Conservation (phyloP, 2,888 invertebrate species). For the Eutolmus rufibarbis region DNA sequence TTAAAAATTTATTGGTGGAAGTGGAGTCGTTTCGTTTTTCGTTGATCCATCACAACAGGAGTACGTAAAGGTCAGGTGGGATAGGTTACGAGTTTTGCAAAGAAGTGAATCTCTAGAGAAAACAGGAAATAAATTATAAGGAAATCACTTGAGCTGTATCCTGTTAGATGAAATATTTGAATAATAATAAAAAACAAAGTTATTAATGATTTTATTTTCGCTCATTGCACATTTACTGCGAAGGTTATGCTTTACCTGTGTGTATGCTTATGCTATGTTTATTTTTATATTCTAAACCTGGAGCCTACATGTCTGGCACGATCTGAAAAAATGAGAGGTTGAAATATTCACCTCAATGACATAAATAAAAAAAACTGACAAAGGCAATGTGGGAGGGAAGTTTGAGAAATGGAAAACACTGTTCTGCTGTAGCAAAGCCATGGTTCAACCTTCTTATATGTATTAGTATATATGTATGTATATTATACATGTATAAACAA, state of each 20-base stretch:
- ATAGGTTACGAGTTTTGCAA: not conserved
- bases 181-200: not conserved
- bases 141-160: not conserved
- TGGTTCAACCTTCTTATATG: too few species aligned
- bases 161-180: not conserved
- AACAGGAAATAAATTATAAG: not conserved
- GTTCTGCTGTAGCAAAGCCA: too few species aligned
- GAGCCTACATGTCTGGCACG: not conserved
- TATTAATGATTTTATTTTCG: not conserved
- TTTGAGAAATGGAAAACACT: too few species aligned
- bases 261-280: not conserved
- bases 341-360: too few species aligned
- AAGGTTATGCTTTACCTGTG: not conserved
- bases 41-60: not conserved
- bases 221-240: not conserved
- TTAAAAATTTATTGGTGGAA: not conserved
- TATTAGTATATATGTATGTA: too few species aligned
- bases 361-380: too few species aligned
- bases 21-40: not conserved
- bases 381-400: too few species aligned
- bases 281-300: not conserved
- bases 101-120: not conserved
- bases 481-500: too few species aligned
- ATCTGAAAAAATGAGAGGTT: not conserved
- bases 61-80: not conserved